Base-by-base conservation (phyloP, 2,888 invertebrate genomes). In the Palloptera scutellata region DNA sequence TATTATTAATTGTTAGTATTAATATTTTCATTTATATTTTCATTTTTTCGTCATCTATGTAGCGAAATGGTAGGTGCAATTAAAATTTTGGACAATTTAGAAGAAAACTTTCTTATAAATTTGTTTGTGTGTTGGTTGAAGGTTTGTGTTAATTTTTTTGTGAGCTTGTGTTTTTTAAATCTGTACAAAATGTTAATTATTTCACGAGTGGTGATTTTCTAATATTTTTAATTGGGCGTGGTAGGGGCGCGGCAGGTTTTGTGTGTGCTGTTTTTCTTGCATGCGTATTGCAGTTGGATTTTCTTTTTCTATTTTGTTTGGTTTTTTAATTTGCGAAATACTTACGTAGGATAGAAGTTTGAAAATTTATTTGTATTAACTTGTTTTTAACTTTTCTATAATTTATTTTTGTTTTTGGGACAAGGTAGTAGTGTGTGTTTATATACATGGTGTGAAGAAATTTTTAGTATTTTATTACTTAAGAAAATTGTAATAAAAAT, bases 231-330 rank as follows among this genome's bases (percentile, higher is more conserved):
- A 20, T 20, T 58, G 40, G 41, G n/a, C 15, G 11, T 57, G 57
- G 41, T 57, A 15, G 11, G 30, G 40, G 55, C 40, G 55, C 40
- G 15, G 17, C 41, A 30, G 67, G 67, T 67, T 64, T 67, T 42
- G 43, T 69, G 66, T 69, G 61, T 70, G 64, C 42, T 67, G 64
- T 59, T 61, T 65, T 68, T 62, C 41, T 15, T 61, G 64, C 51
- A 20, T 17, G 59, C 59, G 40, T n/a, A 48, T 61, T 65, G 30
- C 51, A 53, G 41, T 62, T 15, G 51, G 12, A 9, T 15, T 45
- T 57, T 43, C 12, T 63, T 65, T 42, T 13, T 19, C 42, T 15
- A 19, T 63, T 52, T 65, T 61, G 12, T n/a, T n/a, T 17, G 42
- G 59, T 53, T 6, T 10, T 60, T 41, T 59, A 13, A 30, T 30